Evolutionary conservation across 2,888 invertebrate genomes (phyloP), one percentile per base, ranked within the genome.

Genomic region (Coenonympha glycerion): DNA sequence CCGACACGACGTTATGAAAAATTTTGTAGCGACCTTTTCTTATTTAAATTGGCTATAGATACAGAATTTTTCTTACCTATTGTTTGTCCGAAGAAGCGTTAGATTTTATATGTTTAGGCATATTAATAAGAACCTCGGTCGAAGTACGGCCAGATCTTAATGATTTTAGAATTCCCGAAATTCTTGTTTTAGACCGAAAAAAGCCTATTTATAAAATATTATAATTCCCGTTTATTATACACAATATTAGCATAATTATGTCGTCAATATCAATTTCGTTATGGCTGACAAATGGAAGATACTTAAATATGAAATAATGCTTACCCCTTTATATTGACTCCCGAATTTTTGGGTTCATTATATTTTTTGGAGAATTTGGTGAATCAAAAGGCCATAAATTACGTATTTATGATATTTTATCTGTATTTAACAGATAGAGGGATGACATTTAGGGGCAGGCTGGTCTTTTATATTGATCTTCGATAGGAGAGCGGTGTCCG

Each of bases 251-350:
- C 76, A 80, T 79, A 74, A 72, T 64, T 66, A 52, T 58, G 56
- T 53, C 62, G 64, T 77, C 61, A 52, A 64, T 74, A 68, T 71
- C 63, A 67, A 71, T 75, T 74, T 73, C 55, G 80, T 65, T 65
- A 71, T 67, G 79, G 66, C 65, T 81, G 78, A 83, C 81, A 81
- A 80, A 83, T 82, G 74, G 69, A 70, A 69, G 64, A 63, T 64
- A 65, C 60, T 77, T 76, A 72, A 67, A 39, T 49, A 67, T 65
- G 61, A 65, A 62, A 65, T 72, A 69, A 61, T 39, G 48, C 59
- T 57, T 61, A 65, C 39, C 39, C 39, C 39, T 59, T 51, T 48
- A 56, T 56, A 53, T 53, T 49, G 56, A 59, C 63, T 64, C 58
- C 64, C 52, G 64, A 60, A 63, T 63, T 58, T 55, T 62, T 58